Conservation (phyloP, 2,888 invertebrate species). For the Physocephala rufipes region DNA sequence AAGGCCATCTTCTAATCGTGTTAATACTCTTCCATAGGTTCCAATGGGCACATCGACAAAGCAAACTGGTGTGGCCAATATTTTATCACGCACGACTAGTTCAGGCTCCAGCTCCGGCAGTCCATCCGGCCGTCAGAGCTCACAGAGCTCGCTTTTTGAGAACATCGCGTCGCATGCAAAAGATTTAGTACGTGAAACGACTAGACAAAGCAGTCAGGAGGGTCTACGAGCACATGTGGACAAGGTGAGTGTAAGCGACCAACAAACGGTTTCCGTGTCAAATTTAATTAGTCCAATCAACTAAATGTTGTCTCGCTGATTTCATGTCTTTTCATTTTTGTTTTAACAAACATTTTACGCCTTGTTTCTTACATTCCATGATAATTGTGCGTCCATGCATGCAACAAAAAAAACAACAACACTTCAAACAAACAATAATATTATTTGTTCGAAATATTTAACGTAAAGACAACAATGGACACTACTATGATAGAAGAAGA, state of each 20-base stretch:
- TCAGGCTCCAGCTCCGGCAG: slow-evolving; percentile 71
- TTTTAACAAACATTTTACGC: slow-evolving; percentile 24
- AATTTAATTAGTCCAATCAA: slow-evolving; percentile 17
- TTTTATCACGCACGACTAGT: slow-evolving; percentile 73
- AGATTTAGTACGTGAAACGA: slow-evolving; percentile 87
- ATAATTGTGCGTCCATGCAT: background rate
- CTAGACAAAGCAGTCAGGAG: slow-evolving; percentile 88
- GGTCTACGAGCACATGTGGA: slow-evolving; percentile 89
- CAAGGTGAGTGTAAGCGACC: slow-evolving; percentile 71
- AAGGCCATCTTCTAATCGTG: background rate
- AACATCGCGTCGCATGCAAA: slow-evolving; percentile 90
- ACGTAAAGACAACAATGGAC: slow-evolving; percentile 45
- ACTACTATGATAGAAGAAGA: slow-evolving; percentile 53
- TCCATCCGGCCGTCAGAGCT: slow-evolving; percentile 74
- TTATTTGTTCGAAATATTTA: slow-evolving; percentile 18
- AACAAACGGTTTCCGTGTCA: too few relatives aligned
- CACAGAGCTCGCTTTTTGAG: slow-evolving; percentile 86
- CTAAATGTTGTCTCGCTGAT: slow-evolving; percentile 50
- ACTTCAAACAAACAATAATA: slow-evolving; percentile 24
- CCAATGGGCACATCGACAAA: slow-evolving; percentile 54
- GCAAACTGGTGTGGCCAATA: slow-evolving; percentile 66
- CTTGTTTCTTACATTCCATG: slow-evolving; percentile 20
- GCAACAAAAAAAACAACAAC: slow-evolving; percentile 17
- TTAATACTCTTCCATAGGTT: slow-evolving; percentile 44
- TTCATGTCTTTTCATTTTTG: slow-evolving; percentile 48